Base-by-base conservation (phyloP, 2,888 invertebrate species). In the Drosophila atroscutellata region DNA sequence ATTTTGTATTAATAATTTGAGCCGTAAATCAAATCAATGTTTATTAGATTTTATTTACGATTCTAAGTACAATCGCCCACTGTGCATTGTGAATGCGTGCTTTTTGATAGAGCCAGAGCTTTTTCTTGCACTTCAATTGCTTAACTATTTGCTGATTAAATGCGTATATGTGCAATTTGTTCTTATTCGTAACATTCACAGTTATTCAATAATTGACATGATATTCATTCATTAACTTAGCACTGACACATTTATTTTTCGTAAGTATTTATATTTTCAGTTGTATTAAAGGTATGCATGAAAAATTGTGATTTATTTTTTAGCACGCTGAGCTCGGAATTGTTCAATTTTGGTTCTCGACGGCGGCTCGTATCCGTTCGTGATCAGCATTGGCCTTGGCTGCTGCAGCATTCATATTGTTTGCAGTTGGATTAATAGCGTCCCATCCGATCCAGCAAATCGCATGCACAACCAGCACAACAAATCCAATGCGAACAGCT, bases 371-470 rank as follows among this genome's bases (percentile, higher is more conserved):
- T 1, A 84, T 47, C 15, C 59, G 63, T 24, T 90, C 89, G 13
- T 90, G 80, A 4, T 85, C 49, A 6, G 65, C 72, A 28, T 72
- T 78, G 13, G 54, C 65, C 8, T 24, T 37, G 30, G 54, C 56
- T 18, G 51, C 68, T 7, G 47, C 39, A 8, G 47, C 37, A 30
- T 62, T 74, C 13, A 18, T 28, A 6, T 28, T 28, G 8, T 15
- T 71, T 50, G 65, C 36, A 15, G 52, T 64, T 39, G 66, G 79
- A 20, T 78, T 68, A 0, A 72, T 78, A 26, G 73, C 72, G 49
- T 59, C 83, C 90, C 85, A 90, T 9, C 89, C 85, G 15, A 86
- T 18, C 89, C 89, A 85, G 34, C 75, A 86, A 8, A 78, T 57
- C 2, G 89, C 72, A 39, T 85, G 85, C 28, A 90, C 72, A 20